A percentile compares a stretch with the other conserved stretches of the same genome.
These are phyloP conservation scores for Montipora foliosa DNA, from an alignment of 64 coral and sea anemone genomes.

Conservation along the genomic window DNA sequence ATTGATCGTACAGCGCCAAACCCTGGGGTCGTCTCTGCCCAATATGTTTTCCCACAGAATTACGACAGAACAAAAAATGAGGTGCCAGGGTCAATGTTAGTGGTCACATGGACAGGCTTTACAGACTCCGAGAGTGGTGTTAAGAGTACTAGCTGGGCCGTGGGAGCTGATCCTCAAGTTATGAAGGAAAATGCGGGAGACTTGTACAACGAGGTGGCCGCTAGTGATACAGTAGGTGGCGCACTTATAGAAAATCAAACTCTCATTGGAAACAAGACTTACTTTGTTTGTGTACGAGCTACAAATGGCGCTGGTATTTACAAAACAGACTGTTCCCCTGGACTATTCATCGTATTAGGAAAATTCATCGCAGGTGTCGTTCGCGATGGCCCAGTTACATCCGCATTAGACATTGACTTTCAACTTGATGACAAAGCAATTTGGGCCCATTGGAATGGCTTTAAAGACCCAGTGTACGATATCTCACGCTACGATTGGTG, in stretches of 20 bases:
- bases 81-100: neutral
- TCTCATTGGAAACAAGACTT: slow-evolving; percentile 70
- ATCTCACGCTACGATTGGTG: slow-evolving; percentile 87
- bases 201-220: slow-evolving; percentile 51
- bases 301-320: slow-evolving; percentile 89
- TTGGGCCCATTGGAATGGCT: slow-evolving; percentile 93
- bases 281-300: slow-evolving; percentile 87
- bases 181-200: slow-evolving; percentile 14
- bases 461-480: slow-evolving; percentile 87
- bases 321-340: slow-evolving; percentile 80
- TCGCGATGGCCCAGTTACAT: slow-evolving; percentile 76
- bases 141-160: slow-evolving; percentile 77
- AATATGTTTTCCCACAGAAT: too few species aligned
- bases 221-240: slow-evolving; percentile 66
- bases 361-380: slow-evolving; percentile 88
- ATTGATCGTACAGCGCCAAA: too few species aligned
- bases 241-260: slow-evolving; percentile 81
- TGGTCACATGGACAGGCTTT: slow-evolving; percentile 92
- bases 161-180: slow-evolving; percentile 58
- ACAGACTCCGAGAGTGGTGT: slow-evolving; percentile 88
- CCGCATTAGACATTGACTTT: slow-evolving; percentile 76
- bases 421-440: slow-evolving; percentile 88
- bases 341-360: slow-evolving; percentile 75
- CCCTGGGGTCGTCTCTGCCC: too few species aligned
- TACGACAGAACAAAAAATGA: too few species aligned